Percentiles rank a stretch among this genome's conserved stretches.
phyloP scores from a whole-genome alignment of 1,140 invertebrate genomes.

The Dinoponera quadriceps region DNA sequence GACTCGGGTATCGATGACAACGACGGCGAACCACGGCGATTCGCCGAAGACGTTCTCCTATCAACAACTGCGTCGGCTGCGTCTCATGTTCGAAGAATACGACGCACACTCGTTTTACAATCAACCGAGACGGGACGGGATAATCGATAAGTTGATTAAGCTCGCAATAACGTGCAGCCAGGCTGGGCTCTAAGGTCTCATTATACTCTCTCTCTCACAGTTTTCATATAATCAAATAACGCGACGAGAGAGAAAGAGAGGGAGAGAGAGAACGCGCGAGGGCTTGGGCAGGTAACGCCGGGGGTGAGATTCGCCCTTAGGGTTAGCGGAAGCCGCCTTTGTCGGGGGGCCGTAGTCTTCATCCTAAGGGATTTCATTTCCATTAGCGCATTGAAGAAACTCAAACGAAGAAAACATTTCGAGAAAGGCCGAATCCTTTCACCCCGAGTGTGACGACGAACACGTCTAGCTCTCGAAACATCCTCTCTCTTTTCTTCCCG shows the following conservation, averaged over 20 bases:
- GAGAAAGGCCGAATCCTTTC: slow-evolving; percentile 36
- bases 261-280: not conserved
- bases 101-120: not conserved
- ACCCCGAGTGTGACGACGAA: slow-evolving; percentile 1
- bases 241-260: slow-evolving; percentile 44
- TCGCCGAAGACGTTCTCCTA: not conserved
- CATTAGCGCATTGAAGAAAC: slow-evolving; percentile 76
- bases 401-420: slow-evolving; percentile 62
- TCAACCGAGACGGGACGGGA: slow-evolving; percentile 5
- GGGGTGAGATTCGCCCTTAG: slow-evolving; percentile 72
- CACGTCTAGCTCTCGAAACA: not conserved
- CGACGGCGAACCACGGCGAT: no score
- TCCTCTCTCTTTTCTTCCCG: not conserved
- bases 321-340: slow-evolving; percentile 73
- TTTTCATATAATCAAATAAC: slow-evolving; percentile 76
- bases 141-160: slow-evolving; percentile 73
- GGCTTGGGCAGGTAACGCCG: slow-evolving; percentile 68
- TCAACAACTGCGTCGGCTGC: not conserved
- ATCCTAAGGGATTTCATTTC: slow-evolving; percentile 79
- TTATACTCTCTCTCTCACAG: slow-evolving; percentile 40
- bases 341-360: slow-evolving; percentile 67
- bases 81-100: not conserved
- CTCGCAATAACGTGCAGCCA: slow-evolving; percentile 53
- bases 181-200: slow-evolving; percentile 17
- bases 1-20: no score